These are phyloP conservation scores for Sylvilagus floridanus DNA, from an alignment of 2,797 vertebrate genomes.

Conservation along the genomic window DNA sequence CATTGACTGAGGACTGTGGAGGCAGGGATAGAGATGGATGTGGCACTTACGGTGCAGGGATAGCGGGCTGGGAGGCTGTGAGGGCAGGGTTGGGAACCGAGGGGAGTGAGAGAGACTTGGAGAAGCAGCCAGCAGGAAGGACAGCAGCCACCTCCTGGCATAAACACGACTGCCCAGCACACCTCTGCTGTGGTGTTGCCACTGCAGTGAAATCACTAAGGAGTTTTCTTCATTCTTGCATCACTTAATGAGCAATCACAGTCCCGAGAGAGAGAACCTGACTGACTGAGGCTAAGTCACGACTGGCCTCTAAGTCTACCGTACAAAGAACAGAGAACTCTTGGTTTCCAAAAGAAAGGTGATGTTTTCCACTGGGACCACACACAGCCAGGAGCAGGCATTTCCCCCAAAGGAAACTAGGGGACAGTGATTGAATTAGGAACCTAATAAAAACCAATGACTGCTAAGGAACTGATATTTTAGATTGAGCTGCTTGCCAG, in stretches of 20 bases:
- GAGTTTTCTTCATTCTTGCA: conserved; percentile 39
- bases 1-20: neutral
- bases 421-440: neutral
- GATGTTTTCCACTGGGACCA: neutral
- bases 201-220: conserved; percentile 22
- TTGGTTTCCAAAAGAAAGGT: neutral
- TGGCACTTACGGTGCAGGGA: no score
- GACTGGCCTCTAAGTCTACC: neutral
- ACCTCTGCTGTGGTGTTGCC: neutral
- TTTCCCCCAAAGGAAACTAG: neutral
- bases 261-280: conserved; percentile 1
- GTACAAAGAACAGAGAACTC: neutral
- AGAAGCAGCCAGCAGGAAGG: neutral
- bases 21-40: neutral
- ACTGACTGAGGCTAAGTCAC: neutral
- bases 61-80: neutral
- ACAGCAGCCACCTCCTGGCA: neutral
- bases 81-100: neutral
- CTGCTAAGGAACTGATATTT: neutral
- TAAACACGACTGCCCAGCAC: neutral
- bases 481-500: neutral
- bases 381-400: neutral
- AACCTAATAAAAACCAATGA: neutral
- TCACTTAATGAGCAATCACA: neutral
- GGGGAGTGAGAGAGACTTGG: neutral